Evolutionary conservation across 2,113 vertebrate genomes (phyloP), one percentile per base, ranked within the genome.

Genomic region (Scalopus aquaticus): DNA sequence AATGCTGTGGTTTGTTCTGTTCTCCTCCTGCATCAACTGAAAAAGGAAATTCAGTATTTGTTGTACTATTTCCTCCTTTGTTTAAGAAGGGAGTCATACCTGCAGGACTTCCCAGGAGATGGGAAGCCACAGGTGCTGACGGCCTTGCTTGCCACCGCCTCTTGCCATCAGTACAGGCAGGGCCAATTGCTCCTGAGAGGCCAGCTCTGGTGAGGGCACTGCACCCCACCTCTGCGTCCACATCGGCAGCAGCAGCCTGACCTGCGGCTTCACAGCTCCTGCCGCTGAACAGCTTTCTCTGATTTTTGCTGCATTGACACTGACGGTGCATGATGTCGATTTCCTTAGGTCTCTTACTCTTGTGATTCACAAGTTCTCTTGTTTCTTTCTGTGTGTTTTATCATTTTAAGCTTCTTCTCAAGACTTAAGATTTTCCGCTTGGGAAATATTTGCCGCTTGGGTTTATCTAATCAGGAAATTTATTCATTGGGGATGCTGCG

Each of bases 81-180:
- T 86, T 89, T 84, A 67, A 24, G 69, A 46, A 49, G 46, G 11
- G 11, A 72, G 46, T 32, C 74, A 15, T 15, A 24, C 49, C 49
- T 3, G 1, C 8, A 1, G 49, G 76, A 20, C 30, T 73, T 6
- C 13, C 60, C 2, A 42, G 24, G 74, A 35, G 16, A 9, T 12
- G 76, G 35, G 28, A 28, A 20, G 15, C 65, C 5, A 6, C 37
- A 22, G 4, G n/a, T 69, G 67, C 13, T 20, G n/a, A 56, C 19
- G 17, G 20, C 35, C 67, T 69, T 32, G n/a, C 17, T 2, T 54
- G 70, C 44, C 35, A 9, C 0, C 0, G 1, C n/a, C n/a, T n/a
- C n/a, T 19, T 12, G 28, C 26, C 2, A 0, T 81, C 16, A 1
- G 2, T 44, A 39, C 8, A 0, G 0, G 2, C 39, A 58, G 24